Evolutionary conservation across 23 tunicate genomes (phyloP).

Genomic region (Diplosoma virens): DNA sequence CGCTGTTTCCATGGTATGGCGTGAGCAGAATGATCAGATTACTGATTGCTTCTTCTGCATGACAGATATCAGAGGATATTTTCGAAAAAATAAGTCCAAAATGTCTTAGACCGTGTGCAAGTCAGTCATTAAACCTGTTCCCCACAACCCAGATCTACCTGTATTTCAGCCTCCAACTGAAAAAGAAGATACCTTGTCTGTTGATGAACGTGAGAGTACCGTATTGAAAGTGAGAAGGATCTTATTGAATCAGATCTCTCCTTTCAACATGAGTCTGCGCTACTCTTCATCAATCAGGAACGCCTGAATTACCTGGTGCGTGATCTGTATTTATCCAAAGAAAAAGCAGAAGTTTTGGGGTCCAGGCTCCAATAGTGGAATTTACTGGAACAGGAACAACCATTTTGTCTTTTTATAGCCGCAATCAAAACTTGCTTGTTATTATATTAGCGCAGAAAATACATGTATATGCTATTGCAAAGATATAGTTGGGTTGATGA

Average conservation of each 20-base stretch:
- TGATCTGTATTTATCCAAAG: slow-evolving; percentile 33
- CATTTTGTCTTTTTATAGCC: slow-evolving; percentile 23
- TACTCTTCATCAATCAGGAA: slow-evolving; percentile 38
- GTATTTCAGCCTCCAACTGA: slow-evolving; percentile 17
- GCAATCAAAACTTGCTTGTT: slow-evolving; percentile 20
- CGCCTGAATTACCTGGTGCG: slow-evolving; percentile 25
- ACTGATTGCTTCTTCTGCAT: slow-evolving; percentile 32
- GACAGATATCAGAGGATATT: slow-evolving; percentile 28
- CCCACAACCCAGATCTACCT: slow-evolving; percentile 13
- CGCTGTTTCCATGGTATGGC: slow-evolving; percentile 42
- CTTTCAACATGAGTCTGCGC: not conserved
- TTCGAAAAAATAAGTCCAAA: slow-evolving; percentile 10
- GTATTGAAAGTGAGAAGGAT: not conserved
- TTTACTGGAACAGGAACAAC: slow-evolving; percentile 34
- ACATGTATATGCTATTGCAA: slow-evolving; percentile 22
- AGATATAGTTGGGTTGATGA: slow-evolving; percentile 21
- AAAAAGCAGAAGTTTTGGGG: slow-evolving; percentile 44
- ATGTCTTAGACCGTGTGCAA: not conserved
- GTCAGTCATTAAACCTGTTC: slow-evolving; percentile 20
- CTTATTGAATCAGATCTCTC: slow-evolving; percentile 19
- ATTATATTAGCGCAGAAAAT: slow-evolving; percentile 2
- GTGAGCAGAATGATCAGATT: slow-evolving; percentile 28
- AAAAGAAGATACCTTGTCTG: slow-evolving; percentile 11
- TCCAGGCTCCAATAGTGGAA: slow-evolving; percentile 42
- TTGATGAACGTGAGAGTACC: slow-evolving; percentile 21